Evolutionary conservation across 2,113 vertebrate species (phyloP).

Genomic region (Neotragus pygmaeus): DNA sequence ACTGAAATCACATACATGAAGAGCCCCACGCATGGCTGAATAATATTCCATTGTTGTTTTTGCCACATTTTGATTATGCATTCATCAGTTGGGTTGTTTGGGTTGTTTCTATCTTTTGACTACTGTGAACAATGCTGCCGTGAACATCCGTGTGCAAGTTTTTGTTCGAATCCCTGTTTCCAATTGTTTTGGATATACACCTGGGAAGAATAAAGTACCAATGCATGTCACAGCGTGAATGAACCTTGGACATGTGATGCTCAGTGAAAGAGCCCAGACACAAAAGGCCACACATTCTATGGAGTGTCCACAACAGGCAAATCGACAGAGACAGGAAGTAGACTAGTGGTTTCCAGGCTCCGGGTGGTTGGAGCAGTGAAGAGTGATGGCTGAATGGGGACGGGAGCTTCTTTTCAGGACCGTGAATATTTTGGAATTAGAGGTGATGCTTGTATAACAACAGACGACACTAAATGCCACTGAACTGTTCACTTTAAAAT

Average conservation of each 20-base stretch:
- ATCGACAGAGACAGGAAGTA: not conserved
- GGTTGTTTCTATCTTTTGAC: not conserved
- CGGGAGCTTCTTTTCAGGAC: rapidly evolving
- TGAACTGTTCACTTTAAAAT: not conserved
- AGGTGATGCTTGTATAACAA: not conserved
- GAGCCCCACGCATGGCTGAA: no score
- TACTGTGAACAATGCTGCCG: not conserved
- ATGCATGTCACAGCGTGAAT: rapidly evolving
- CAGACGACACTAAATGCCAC: not conserved
- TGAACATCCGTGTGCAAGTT: not conserved
- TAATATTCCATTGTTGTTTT: no score
- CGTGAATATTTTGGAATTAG: not conserved
- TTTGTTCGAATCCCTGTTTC: not conserved
- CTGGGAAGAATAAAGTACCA: not conserved
- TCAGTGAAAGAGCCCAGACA: not conserved
- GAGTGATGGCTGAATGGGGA: not conserved
- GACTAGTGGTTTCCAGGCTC: not conserved
- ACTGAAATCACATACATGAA: not conserved
- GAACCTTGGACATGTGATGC: not conserved
- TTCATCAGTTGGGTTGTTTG: not conserved
- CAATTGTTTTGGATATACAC: not conserved
- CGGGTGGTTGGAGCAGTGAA: rapidly evolving
- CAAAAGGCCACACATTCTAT: not conserved
- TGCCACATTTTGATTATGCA: not conserved
- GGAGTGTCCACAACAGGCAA: not conserved